Evolutionary conservation across 2,797 vertebrate genomes (phyloP).

Genomic region (Carduelis carduelis): DNA sequence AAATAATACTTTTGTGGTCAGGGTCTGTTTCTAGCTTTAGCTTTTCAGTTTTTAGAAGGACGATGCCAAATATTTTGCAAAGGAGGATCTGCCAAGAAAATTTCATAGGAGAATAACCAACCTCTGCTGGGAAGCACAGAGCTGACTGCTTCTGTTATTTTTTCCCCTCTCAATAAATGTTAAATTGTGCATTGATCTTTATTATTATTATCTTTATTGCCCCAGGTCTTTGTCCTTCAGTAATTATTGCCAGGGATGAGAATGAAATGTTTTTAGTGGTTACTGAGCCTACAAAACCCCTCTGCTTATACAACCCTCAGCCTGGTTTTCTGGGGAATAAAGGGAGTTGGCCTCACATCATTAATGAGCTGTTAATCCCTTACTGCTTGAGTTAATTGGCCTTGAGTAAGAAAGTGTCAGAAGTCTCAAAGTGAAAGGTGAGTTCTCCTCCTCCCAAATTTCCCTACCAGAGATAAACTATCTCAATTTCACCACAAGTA

Average conservation of each 20-base stretch:
- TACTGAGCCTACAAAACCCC: not conserved
- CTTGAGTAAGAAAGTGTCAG: not conserved
- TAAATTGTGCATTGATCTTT: not conserved
- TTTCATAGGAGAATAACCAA: not conserved
- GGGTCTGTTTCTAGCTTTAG: slow-evolving; percentile 14
- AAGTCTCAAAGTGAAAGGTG: not conserved
- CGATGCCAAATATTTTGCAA: not conserved
- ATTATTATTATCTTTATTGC: not conserved
- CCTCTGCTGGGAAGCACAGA: not conserved
- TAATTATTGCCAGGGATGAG: not conserved
- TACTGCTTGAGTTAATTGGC: slow-evolving; percentile 32
- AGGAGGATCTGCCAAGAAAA: not conserved
- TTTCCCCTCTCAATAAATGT: not conserved
- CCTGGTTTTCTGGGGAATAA: not conserved
- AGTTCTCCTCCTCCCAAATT: not conserved
- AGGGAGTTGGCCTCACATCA: not conserved
- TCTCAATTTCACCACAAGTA: not conserved
- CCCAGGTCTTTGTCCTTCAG: not conserved
- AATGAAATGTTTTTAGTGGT: not conserved
- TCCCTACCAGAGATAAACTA: not conserved
- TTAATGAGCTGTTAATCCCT: slow-evolving; percentile 41
- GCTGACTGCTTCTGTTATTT: not conserved
- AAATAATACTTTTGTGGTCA: slow-evolving; percentile 28
- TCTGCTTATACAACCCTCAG: not conserved
- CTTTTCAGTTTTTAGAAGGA: not conserved